Evolutionary conservation across 2,113 vertebrate genomes (phyloP).

Genomic region (Morone chrysops): DNA sequence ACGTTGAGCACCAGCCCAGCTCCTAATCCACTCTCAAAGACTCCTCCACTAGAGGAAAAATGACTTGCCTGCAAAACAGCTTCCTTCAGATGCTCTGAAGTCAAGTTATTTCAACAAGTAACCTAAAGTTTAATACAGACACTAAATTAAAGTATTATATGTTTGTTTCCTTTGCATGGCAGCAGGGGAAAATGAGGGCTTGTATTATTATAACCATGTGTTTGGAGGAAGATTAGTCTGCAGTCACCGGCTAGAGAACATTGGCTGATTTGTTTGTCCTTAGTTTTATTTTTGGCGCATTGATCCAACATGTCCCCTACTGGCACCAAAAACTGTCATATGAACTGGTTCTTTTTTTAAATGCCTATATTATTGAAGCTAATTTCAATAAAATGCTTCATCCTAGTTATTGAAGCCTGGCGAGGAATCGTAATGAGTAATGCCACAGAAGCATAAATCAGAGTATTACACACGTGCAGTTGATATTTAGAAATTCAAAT

Average conservation of each 20-base stretch:
- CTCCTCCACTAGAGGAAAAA: constrained; percentile 14
- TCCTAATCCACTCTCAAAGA: neutral
- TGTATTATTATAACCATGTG: constrained; percentile 48
- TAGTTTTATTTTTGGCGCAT: constrained; percentile 23
- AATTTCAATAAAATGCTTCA: constrained; percentile 17
- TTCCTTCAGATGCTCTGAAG: constrained; percentile 18
- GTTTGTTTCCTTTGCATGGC: constrained; percentile 55
- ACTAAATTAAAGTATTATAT: constrained; percentile 49
- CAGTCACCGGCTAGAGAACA: neutral
- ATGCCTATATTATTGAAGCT: constrained; percentile 21
- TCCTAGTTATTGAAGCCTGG: constrained; percentile 7
- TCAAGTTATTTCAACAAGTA: constrained; percentile 41
- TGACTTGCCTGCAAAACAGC: neutral
- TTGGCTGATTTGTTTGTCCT: constrained; percentile 34
- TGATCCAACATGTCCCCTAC: neutral
- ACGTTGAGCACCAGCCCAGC: neutral
- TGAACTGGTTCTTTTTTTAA: constrained; percentile 13
- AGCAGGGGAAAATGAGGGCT: neutral
- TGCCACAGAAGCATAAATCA: constrained; percentile 8
- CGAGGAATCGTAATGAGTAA: neutral
- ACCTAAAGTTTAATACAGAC: constrained; percentile 28
- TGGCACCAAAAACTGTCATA: constrained; percentile 1
- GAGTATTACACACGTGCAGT: neutral
- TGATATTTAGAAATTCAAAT: neutral
- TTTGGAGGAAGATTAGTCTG: constrained; percentile 35